Percentiles rank a stretch among this genome's conserved stretches.
phyloP scores from a whole-genome alignment of 2,113 vertebrate species.

The Grallaria varia region DNA sequence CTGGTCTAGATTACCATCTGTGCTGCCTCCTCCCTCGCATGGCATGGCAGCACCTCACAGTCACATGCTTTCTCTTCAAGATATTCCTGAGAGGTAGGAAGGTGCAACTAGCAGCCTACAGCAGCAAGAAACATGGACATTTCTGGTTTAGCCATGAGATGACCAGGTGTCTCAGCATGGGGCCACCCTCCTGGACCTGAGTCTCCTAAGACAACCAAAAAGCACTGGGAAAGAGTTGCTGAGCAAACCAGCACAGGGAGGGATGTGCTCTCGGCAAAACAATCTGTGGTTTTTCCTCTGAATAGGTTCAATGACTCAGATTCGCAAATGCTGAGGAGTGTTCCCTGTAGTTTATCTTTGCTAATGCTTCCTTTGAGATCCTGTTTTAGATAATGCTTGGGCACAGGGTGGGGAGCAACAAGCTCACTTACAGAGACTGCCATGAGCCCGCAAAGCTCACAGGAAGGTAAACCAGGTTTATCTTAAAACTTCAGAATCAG shows the following conservation, averaged over 20 bases:
- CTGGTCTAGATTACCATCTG: neutral
- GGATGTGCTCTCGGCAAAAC: neutral
- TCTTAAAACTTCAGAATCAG: neutral
- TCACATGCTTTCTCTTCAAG: neutral
- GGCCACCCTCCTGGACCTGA: neutral
- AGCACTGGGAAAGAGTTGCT: neutral
- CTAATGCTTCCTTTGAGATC: neutral
- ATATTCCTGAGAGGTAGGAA: neutral
- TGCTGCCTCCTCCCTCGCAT: neutral
- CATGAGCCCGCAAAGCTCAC: neutral
- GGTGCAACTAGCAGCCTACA: neutral
- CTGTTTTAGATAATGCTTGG: neutral
- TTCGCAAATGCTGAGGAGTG: neutral
- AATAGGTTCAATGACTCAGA: neutral
- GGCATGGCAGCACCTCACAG: neutral
- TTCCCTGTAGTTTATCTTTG: neutral
- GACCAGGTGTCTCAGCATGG: neutral
- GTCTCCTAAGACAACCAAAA: neutral
- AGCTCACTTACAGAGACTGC: neutral
- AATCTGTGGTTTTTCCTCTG: neutral
- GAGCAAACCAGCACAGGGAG: neutral
- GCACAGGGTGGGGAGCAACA: neutral
- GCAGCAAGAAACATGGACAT: neutral
- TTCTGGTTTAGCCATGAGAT: neutral
- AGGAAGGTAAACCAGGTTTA: neutral